Evolutionary conservation across 2,113 vertebrate species (phyloP).

Genomic region (Blennius ocellaris): DNA sequence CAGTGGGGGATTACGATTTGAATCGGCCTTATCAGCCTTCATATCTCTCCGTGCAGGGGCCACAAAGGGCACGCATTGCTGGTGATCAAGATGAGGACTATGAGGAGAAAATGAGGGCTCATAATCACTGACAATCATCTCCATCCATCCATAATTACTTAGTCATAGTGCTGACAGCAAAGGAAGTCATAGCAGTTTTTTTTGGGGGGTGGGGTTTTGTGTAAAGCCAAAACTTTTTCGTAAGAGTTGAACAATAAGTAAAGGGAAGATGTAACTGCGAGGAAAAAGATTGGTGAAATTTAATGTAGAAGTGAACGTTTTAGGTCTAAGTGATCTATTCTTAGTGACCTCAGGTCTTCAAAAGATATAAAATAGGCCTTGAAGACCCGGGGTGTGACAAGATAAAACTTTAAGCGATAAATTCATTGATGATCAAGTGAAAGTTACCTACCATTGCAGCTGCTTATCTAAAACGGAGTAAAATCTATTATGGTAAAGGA

Average conservation of each 20-base stretch:
- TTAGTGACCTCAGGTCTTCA: too few species aligned
- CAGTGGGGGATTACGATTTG: constrained; percentile 50
- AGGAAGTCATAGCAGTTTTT: not conserved
- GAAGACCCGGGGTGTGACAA: too few species aligned
- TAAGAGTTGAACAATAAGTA: not conserved
- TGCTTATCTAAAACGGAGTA: too few species aligned
- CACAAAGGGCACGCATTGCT: constrained; percentile 47
- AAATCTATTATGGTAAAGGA: too few species aligned
- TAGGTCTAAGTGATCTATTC: too few species aligned
- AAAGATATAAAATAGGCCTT: too few species aligned
- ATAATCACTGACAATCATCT: constrained; percentile 12
- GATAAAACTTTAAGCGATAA: too few species aligned
- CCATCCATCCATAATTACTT: not conserved
- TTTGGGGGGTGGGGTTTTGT: not conserved
- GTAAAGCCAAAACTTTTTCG: not conserved
- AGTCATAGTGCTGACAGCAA: not conserved
- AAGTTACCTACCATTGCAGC: too few species aligned
- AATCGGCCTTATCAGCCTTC: constrained; percentile 62
- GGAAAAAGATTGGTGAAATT: too few species aligned
- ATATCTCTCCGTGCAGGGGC: constrained; percentile 36
- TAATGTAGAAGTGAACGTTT: not conserved
- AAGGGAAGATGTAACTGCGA: not conserved
- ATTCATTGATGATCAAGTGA: too few species aligned
- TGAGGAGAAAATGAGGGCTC: constrained; percentile 35
- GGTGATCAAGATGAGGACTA: constrained; percentile 43